Evolutionary conservation across 2,113 vertebrate species (phyloP), one percentile per base, ranked within the genome.

Genomic region (Chamaea fasciata): DNA sequence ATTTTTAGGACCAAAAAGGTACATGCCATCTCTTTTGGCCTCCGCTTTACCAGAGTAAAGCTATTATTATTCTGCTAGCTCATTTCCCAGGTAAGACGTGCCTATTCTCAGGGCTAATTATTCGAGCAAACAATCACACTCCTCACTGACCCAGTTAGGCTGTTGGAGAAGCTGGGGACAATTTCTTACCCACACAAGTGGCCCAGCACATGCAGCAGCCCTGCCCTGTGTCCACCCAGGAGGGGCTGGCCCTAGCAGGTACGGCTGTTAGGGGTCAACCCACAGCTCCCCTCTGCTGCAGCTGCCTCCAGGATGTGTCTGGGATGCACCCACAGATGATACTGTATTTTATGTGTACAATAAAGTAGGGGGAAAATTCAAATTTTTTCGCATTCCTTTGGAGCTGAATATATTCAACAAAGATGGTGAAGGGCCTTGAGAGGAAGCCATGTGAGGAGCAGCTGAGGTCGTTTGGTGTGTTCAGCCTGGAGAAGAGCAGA

Each of bases 71-170:
- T 59, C 64, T 74, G 39, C 19, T 15, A 59, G 39, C 27, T 82
- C 30, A 46, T n/a, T 85, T 42, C 62, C 22, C 57, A n/a, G 7
- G 8, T 56, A 90, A 69, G 57, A 76, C 6, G 2, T 62, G 37
- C 21, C 41, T 90, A 9, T 55, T 84, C 2, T 0, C 69, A 39
- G 67, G 33, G 47, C 42, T 83, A 31, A 74, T 63, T 56, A 39
- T 70, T 59, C 1, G 1, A 88, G 57, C 37, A 91, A 92, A 86
- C 71, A 77, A 26, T 85, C 93, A 92, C 78, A 90, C 55, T 73
- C 81, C 71, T 80, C 88, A 55, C 24, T 90, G 88, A 90, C 95
- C 89, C 50, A 90, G 35, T 81, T 90, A 77, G 46, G 63, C 78
- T 63, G 42, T 2, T 77, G 76, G 39, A 86, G 83, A 88, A 70